Evolutionary conservation across 2,888 invertebrate species (phyloP).

Genomic region (Allophyes oxyacanthae): DNA sequence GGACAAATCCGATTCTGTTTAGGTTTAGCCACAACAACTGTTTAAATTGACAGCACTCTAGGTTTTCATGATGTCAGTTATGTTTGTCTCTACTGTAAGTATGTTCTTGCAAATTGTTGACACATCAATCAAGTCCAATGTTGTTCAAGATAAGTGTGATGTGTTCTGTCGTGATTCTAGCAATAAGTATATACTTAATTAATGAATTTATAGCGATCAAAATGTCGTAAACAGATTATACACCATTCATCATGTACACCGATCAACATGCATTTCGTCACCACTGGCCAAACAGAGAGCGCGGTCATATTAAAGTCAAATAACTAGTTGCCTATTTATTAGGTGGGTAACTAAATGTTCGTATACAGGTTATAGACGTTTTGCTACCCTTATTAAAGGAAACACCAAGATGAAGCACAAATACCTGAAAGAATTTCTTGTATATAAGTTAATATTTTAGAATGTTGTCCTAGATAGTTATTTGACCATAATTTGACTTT

Average conservation of each 20-base stretch:
- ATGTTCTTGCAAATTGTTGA: conserved; percentile 19
- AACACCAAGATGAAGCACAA: too few species aligned
- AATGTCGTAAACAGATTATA: conserved; percentile 33
- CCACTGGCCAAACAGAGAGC: conserved; percentile 47
- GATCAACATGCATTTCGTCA: conserved; percentile 55
- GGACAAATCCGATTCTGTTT: too few species aligned
- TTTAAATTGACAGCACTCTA: neutral
- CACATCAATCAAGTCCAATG: conserved; percentile 6
- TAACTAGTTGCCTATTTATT: conserved; percentile 6
- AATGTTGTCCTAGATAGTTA: conserved; percentile 4
- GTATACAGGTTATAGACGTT: too few species aligned
- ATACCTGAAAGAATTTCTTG: too few species aligned
- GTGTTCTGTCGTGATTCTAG: conserved; percentile 48
- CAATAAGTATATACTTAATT: conserved; percentile 16
- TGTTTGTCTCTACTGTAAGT: conserved; percentile 3
- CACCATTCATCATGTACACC: conserved; percentile 53
- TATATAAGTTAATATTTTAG: too few species aligned
- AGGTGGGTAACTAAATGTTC: too few species aligned
- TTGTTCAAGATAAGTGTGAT: conserved; percentile 8
- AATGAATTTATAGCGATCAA: conserved; percentile 30
- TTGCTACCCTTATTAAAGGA: too few species aligned
- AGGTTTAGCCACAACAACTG: too few species aligned
- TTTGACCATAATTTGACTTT: conserved; percentile 44
- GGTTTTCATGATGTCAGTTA: conserved; percentile 15
- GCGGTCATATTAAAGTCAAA: conserved; percentile 43